phyloP scores from a whole-genome alignment of 2,888 invertebrate species.

The Maniola hyperantus region DNA sequence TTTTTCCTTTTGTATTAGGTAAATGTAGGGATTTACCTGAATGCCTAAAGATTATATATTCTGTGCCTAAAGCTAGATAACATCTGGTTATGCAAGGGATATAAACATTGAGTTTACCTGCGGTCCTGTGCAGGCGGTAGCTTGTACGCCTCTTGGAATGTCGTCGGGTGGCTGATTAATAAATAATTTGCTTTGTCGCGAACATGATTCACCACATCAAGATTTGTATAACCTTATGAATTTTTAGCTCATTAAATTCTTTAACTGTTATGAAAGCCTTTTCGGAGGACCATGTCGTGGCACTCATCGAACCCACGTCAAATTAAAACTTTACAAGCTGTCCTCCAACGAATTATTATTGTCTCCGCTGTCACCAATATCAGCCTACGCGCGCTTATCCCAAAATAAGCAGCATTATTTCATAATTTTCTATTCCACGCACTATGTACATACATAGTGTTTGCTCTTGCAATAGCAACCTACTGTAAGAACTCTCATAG shows the following conservation, averaged over 20 bases:
- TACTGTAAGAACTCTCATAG: constrained; percentile 55
- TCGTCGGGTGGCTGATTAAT: constrained; percentile 67
- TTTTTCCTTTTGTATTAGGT: no score
- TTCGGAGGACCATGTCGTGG: constrained; percentile 25
- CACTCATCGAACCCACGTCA: constrained; percentile 34
- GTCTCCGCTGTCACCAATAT: constrained; percentile 15
- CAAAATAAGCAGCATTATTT: constrained; percentile 32
- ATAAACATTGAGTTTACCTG: constrained; percentile 54
- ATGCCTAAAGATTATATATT: background rate
- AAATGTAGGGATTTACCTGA: no score
- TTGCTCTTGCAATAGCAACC: constrained; percentile 39
- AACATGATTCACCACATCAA: constrained; percentile 63
- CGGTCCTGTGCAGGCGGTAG: constrained; percentile 40
- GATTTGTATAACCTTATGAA: constrained; percentile 14
- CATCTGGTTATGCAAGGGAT: constrained; percentile 8
- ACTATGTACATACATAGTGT: constrained; percentile 34
- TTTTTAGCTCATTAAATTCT: constrained; percentile 23
- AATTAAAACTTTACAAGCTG: constrained; percentile 26
- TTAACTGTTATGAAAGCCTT: constrained; percentile 10
- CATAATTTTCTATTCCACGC: constrained; percentile 32
- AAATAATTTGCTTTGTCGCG: constrained; percentile 66
- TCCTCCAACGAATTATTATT: constrained; percentile 15
- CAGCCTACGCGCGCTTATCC: constrained; percentile 20
- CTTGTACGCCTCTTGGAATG: constrained; percentile 61
- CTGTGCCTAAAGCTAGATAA: constrained; percentile 4